Evolutionary conservation across 2,888 invertebrate genomes (phyloP), one percentile per base, ranked within the genome.

Genomic region (Euphydryas editha): DNA sequence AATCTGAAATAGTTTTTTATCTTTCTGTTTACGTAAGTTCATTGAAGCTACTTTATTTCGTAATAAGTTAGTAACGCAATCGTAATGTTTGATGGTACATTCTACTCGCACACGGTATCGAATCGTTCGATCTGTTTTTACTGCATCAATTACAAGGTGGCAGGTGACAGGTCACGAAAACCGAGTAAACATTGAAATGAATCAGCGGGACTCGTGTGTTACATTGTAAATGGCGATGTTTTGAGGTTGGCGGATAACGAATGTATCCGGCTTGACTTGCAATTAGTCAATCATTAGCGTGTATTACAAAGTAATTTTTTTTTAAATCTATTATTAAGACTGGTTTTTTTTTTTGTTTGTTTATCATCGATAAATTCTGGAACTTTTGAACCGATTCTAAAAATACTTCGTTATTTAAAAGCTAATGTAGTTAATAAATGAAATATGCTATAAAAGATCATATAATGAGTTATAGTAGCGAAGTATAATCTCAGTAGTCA

Each of bases 211-310:
- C 76, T 85, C 81, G 81, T 84, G 84, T 81, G 80, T 75, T 76
- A 78, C 75, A 76, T 39, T 65, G 64, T 78, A 77, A 82, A 81
- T 73, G 76, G 76, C 76, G 82, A 83, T 83, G 81, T 76, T 76
- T 76, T 44, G 82, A 87, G 85, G 86, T 84, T 83, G 82, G 79
- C 81, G 61, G 78, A 81, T 82, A 78, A 75, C 72, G 71, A 72
- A 75, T 76, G 78, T 76, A 85, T 88, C 88, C 88, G 85, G 85
- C 76, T 83, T 70, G 70, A 74, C 17, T n/a, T 51, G 20, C 37
- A 39, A 18, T 39, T 39, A 51, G 47, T 47, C 5, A n/a, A 47
- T 36, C 8, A 54, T 36, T 17, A 24, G 15, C n/a, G 2, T 30
- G 17, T 11, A 6, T 30, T n/a, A 15, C 6, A 36, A 11, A 36